These are phyloP conservation scores for Hydrozoanthus gracilis DNA, from an alignment of 92 coral and sea anemone genomes.

Conservation along the genomic window DNA sequence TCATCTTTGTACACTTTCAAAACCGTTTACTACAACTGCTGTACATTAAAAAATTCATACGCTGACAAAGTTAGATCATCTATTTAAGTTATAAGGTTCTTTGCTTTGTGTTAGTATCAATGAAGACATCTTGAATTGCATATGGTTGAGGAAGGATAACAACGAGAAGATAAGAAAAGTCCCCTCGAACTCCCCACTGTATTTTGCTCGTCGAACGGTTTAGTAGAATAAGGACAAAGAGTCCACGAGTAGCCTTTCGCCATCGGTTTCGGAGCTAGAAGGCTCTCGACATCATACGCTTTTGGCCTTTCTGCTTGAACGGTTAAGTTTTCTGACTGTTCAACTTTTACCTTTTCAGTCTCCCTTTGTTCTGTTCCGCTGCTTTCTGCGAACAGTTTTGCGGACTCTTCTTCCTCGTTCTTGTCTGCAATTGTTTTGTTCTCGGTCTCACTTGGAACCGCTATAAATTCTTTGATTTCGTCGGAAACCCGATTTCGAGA, in stretches of 20 bases:
- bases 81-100: neutral
- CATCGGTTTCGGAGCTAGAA: constrained; percentile 17
- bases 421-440: neutral
- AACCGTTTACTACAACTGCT: neutral
- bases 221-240: neutral
- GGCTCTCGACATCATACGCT: constrained; percentile 40
- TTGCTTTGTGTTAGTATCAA: neutral
- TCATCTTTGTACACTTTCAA: neutral
- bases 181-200: neutral
- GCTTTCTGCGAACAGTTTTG: neutral
- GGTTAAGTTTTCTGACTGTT: neutral
- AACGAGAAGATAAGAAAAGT: neutral
- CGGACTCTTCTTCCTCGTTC: neutral
- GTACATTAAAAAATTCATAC: neutral
- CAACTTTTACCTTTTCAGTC: constrained; percentile 15
- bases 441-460: neutral
- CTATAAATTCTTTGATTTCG: constrained; percentile 42
- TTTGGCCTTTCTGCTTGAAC: constrained; percentile 12
- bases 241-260: neutral
- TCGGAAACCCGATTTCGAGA: constrained; percentile 45
- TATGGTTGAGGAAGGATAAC: constrained; percentile 10
- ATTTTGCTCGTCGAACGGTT: neutral
- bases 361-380: neutral
- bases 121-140: constrained; percentile 28
- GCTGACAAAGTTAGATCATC: neutral